A percentile compares a stretch with the other conserved stretches of the same genome.
Evolutionary conservation across 2,113 vertebrate genomes (phyloP).

Genomic region (Cavia aperea): DNA sequence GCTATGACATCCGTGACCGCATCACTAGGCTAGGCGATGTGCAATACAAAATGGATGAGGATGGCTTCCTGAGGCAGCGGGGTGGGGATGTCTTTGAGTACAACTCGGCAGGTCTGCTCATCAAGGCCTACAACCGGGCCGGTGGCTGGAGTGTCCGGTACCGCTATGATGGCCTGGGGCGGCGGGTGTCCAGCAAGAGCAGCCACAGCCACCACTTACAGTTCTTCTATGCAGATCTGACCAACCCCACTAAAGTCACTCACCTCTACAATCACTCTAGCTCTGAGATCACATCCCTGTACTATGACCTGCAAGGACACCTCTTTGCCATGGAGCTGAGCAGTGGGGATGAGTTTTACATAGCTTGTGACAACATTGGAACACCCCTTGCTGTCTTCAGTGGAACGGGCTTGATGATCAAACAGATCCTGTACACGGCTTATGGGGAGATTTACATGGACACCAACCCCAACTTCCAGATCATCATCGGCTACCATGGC

Average conservation of each 20-base stretch:
- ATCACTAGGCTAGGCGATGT: slow-evolving; percentile 94
- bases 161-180: slow-evolving; percentile 92
- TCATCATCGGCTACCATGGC: slow-evolving; percentile 93
- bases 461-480: slow-evolving; percentile 94
- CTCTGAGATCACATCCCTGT: slow-evolving; percentile 95
- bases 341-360: slow-evolving; percentile 95
- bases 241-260: slow-evolving; percentile 93
- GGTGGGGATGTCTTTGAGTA: slow-evolving; percentile 95
- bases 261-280: slow-evolving; percentile 99
- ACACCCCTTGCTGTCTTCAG: slow-evolving; percentile 97
- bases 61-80: slow-evolving; percentile 94
- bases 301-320: slow-evolving; percentile 97
- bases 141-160: slow-evolving; percentile 92
- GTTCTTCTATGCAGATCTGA: slow-evolving; percentile 97
- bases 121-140: slow-evolving; percentile 90
- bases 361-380: slow-evolving; percentile 96
- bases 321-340: slow-evolving; percentile 98
- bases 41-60: slow-evolving; percentile 94
- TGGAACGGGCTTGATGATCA: slow-evolving; percentile 95
- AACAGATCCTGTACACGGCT: slow-evolving; percentile 93
- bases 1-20: slow-evolving; percentile 92
- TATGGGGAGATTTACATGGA: slow-evolving; percentile 98
- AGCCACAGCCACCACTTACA: slow-evolving; percentile 90
- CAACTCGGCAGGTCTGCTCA: slow-evolving; percentile 90
- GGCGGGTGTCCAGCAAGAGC: slow-evolving; percentile 91